Percentiles rank a stretch among this genome's conserved stretches.
phyloP scores from a whole-genome alignment of 1,140 invertebrate genomes.

The Anthonomus grandis region DNA sequence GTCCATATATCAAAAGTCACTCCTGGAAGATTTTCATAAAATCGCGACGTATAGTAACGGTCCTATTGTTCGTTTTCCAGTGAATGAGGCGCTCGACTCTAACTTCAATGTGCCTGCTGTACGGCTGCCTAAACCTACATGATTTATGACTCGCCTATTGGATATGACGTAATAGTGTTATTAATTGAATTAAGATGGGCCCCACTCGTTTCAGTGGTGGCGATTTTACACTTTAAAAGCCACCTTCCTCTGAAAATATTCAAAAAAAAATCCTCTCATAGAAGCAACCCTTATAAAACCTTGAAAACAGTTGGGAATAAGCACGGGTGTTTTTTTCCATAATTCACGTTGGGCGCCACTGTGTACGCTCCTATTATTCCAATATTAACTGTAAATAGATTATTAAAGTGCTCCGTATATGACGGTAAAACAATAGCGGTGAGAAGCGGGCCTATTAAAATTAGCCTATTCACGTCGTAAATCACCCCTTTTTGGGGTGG shows the following conservation, averaged over 20 bases:
- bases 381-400: conserved; percentile 13
- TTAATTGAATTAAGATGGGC: conserved; percentile 13
- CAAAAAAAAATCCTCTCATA: too few relatives aligned
- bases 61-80: conserved; percentile 5
- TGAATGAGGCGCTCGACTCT: conserved; percentile 1
- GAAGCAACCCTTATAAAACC: too few relatives aligned
- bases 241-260: too few relatives aligned
- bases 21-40: conserved; percentile 6
- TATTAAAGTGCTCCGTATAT: conserved; percentile 5
- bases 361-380: too few relatives aligned
- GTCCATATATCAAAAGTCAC: conserved; percentile 4
- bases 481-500: too few relatives aligned
- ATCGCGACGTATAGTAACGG: background rate
- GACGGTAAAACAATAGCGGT: conserved; percentile 3
- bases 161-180: conserved; percentile 10
- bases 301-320: too few relatives aligned
- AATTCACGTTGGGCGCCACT: too few relatives aligned
- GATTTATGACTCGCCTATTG: conserved; percentile 7
- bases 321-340: too few relatives aligned
- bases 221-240: too few relatives aligned
- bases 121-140: conserved; percentile 2
- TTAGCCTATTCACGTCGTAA: too few relatives aligned
- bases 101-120: too few relatives aligned
- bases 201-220: too few relatives aligned
- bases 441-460: conserved; percentile 7